Evolutionary conservation across 2,113 vertebrate genomes (phyloP).

Genomic region (Nyctereutes procyonoides): DNA sequence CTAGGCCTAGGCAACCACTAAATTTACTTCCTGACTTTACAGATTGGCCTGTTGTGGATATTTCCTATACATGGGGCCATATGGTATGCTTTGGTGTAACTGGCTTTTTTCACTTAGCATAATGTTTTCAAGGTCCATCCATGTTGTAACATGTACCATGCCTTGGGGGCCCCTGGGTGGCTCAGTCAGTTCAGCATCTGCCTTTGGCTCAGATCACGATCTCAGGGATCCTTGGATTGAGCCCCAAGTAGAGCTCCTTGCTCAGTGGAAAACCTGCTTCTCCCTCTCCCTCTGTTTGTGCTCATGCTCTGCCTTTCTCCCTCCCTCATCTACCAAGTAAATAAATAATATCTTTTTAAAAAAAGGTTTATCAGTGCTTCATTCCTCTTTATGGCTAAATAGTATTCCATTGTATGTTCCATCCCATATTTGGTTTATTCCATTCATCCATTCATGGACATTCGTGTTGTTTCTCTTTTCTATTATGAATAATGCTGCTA

Average conservation of each 20-base stretch:
- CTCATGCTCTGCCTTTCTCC: no score
- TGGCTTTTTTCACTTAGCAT: background rate
- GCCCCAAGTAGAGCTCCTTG: background rate
- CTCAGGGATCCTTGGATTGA: background rate
- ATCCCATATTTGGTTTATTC: no score
- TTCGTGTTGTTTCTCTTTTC: background rate
- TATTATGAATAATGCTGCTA: background rate
- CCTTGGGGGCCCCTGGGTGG: background rate
- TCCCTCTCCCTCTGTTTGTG: background rate
- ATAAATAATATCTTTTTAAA: background rate
- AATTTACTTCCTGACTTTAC: background rate
- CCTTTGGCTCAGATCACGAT: background rate
- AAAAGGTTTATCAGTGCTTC: background rate
- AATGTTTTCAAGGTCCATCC: background rate
- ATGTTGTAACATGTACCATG: background rate
- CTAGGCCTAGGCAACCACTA: background rate
- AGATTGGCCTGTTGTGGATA: background rate
- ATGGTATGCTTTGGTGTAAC: background rate
- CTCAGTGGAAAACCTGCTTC: background rate
- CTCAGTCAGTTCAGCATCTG: background rate
- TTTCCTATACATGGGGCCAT: background rate
- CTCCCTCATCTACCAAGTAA: background rate
- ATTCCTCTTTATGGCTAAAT: background rate
- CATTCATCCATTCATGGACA: background rate
- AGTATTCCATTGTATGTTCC: background rate